Percentiles rank a stretch among this genome's conserved stretches.
These are phyloP conservation scores for Neoascia interrupta DNA, from an alignment of 2,888 invertebrate genomes.

Conservation along the genomic window DNA sequence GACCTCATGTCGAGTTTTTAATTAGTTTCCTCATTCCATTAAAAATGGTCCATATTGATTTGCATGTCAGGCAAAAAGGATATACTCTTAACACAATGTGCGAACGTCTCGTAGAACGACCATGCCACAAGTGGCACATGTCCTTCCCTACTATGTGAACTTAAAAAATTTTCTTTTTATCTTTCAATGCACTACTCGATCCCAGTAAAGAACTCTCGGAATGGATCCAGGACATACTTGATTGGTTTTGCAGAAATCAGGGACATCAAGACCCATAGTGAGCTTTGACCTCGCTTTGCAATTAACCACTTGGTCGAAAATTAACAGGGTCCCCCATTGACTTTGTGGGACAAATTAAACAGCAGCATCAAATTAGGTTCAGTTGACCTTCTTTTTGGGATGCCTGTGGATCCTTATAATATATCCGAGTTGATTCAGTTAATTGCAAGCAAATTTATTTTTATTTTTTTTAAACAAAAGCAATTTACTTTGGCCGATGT, in stretches of 20 bases:
- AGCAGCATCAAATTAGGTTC: not conserved
- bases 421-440: conserved; percentile 46
- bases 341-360: not conserved
- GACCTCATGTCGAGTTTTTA: conserved; percentile 11
- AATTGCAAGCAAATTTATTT: conserved; percentile 55
- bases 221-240: not conserved
- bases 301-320: too few relatives aligned
- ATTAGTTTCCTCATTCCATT: conserved; percentile 15
- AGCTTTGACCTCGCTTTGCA: not conserved
- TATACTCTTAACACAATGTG: not conserved
- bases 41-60: too few relatives aligned
- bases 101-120: not conserved
- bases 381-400: not conserved
- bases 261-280: not conserved
- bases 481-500: conserved; percentile 38
- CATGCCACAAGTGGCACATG: conserved; percentile 14
- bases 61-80: conserved; percentile 12
- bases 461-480: conserved; percentile 53
- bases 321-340: not conserved
- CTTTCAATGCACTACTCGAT: too few relatives aligned
- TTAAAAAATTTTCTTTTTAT: too few relatives aligned
- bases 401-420: too few relatives aligned
- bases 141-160: not conserved
- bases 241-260: not conserved
- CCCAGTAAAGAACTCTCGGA: too few relatives aligned